These are phyloP conservation scores for Crossaster papposus DNA, from an alignment of 53 echinoderm and acorn worm species.

Conservation along the genomic window DNA sequence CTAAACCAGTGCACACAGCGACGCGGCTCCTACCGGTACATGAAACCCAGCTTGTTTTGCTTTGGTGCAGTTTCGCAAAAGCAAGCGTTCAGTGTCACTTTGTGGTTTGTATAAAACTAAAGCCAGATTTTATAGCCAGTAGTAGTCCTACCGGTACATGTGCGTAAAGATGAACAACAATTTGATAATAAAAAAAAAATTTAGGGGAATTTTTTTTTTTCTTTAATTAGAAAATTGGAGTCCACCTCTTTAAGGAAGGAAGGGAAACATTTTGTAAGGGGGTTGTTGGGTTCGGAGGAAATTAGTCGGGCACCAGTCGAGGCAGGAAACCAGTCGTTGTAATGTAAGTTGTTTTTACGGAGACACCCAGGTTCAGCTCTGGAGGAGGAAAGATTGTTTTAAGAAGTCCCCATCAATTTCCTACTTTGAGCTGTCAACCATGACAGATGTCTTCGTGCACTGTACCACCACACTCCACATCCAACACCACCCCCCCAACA, in stretches of 20 bases:
- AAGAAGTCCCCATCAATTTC: constrained; percentile 49
- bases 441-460: not conserved
- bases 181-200: not conserved
- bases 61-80: too few species aligned
- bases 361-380: constrained; percentile 1
- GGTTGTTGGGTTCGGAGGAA: not conserved
- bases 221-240: not conserved
- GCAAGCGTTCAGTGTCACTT: not conserved
- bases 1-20: too few species aligned
- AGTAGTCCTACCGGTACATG: not conserved
- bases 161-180: not conserved
- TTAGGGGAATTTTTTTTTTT: not conserved
- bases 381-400: constrained; percentile 40
- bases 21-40: too few species aligned
- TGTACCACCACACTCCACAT: not conserved
- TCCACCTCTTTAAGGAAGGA: not conserved
- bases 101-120: not conserved
- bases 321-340: constrained; percentile 9
- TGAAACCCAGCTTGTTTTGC: too few species aligned
- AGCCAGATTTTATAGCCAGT: not conserved
- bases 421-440: constrained; percentile 34
- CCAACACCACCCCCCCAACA: not conserved
- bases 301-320: constrained; percentile 5
- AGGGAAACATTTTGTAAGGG: not conserved
- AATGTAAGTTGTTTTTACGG: constrained; percentile 38